phyloP scores from a whole-genome alignment of 2,797 vertebrate species.

The Malacoctenus gilli region DNA sequence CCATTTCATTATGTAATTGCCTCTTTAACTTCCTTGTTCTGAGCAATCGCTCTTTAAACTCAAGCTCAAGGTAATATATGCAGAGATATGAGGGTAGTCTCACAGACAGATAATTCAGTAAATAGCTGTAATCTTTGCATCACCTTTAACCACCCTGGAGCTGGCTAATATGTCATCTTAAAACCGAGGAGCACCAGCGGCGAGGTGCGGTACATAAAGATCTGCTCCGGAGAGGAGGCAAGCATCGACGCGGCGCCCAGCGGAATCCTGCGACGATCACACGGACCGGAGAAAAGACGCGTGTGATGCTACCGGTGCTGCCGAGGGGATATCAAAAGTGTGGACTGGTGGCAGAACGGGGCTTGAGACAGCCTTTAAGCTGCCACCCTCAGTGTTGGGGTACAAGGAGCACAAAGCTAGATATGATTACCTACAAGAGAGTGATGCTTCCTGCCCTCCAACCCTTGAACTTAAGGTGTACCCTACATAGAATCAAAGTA shows the following conservation, averaged over 20 bases:
- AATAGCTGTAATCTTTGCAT: conserved; percentile 81
- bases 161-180: conserved; percentile 73
- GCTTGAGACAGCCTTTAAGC: conserved; percentile 72
- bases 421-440: conserved; percentile 85
- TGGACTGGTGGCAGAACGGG: conserved; percentile 58
- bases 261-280: conserved; percentile 43
- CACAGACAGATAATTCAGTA: conserved; percentile 79
- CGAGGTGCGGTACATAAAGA: conserved; percentile 53
- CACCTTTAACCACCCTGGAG: conserved; percentile 75
- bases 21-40: conserved; percentile 83
- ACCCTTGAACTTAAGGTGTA: conserved; percentile 77
- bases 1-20: conserved; percentile 85
- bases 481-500: conserved; percentile 85
- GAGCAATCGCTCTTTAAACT: conserved; percentile 83
- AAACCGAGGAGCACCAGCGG: conserved; percentile 55
- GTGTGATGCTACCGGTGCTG: conserved; percentile 22
- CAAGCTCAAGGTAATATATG: conserved; percentile 79
- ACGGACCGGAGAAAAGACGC: conserved; percentile 21
- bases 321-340: conserved; percentile 65
- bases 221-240: conserved; percentile 49
- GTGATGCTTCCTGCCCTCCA: conserved; percentile 76
- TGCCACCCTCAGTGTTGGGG: conserved; percentile 71
- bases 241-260: conserved; percentile 52
- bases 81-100: conserved; percentile 76
- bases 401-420: conserved; percentile 78